Percentiles rank a stretch among this genome's conserved stretches.
phyloP scores from a whole-genome alignment of 2,113 vertebrate species.

The Todiramphus saurophagus region DNA sequence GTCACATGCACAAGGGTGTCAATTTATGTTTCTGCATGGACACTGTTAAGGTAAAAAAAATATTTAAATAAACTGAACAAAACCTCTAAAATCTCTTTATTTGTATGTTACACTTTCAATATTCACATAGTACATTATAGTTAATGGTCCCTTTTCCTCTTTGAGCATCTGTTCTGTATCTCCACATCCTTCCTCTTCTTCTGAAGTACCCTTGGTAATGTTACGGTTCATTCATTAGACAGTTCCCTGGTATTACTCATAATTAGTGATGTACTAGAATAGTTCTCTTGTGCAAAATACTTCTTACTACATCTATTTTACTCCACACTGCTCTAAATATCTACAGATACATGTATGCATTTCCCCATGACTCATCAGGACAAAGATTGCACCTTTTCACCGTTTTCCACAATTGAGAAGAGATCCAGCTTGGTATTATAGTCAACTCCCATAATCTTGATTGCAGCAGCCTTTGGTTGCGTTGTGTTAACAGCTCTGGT shows the following conservation, averaged over 20 bases:
- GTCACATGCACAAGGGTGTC: accelerated
- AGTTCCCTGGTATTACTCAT: neutral
- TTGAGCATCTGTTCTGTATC: neutral
- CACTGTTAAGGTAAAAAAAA: neutral
- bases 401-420: neutral
- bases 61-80: neutral
- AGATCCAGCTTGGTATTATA: too few species aligned
- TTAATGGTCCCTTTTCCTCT: neutral
- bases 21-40: neutral
- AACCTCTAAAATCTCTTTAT: neutral
- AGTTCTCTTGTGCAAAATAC: neutral
- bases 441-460: neutral
- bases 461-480: neutral
- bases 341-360: too few species aligned
- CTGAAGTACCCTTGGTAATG: neutral
- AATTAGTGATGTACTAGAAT: neutral
- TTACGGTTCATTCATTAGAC: neutral
- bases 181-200: neutral
- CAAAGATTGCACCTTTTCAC: neutral
- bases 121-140: neutral
- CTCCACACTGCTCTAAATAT: neutral
- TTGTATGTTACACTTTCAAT: neutral
- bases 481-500: neutral
- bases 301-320: neutral
- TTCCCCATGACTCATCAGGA: neutral